Percentiles rank a stretch among this genome's conserved stretches.
These are phyloP conservation scores for Zootoca vivipara DNA, from an alignment of 2,113 vertebrate genomes.

Conservation along the genomic window DNA sequence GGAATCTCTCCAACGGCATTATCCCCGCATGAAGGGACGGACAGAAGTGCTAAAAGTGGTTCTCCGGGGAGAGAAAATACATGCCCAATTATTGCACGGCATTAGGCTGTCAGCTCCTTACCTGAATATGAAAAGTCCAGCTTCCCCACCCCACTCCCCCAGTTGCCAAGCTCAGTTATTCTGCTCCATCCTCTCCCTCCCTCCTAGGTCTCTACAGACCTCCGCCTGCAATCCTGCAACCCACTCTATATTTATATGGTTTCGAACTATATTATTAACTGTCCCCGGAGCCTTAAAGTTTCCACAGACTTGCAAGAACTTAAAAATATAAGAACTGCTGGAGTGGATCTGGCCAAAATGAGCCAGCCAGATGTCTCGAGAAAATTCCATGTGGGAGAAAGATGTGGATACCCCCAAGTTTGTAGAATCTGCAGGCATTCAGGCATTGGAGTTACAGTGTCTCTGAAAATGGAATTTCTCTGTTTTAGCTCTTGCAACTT, in stretches of 20 bases:
- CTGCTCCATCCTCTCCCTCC: no score
- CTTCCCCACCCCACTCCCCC: neutral
- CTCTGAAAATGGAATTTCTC: neutral
- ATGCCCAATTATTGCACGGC: neutral
- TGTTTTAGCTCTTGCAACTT: neutral
- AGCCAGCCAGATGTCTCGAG: no score
- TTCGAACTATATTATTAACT: conserved; percentile 14
- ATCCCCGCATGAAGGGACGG: neutral
- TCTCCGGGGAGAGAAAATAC: neutral
- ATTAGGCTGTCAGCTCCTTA: neutral
- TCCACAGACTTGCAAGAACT: neutral
- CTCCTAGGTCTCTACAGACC: neutral
- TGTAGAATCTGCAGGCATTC: neutral
- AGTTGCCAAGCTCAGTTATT: no score
- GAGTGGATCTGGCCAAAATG: neutral
- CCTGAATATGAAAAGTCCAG: neutral
- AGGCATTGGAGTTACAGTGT: neutral
- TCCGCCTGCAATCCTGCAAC: neutral
- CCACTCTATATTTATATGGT: neutral
- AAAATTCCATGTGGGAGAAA: no score
- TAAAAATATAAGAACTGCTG: neutral
- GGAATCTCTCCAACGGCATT: neutral
- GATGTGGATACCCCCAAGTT: neutral
- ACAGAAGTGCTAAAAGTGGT: neutral
- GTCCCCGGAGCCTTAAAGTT: neutral